Base-by-base conservation (phyloP, 2,113 vertebrate genomes). In the Phrynosoma blainvillii region DNA sequence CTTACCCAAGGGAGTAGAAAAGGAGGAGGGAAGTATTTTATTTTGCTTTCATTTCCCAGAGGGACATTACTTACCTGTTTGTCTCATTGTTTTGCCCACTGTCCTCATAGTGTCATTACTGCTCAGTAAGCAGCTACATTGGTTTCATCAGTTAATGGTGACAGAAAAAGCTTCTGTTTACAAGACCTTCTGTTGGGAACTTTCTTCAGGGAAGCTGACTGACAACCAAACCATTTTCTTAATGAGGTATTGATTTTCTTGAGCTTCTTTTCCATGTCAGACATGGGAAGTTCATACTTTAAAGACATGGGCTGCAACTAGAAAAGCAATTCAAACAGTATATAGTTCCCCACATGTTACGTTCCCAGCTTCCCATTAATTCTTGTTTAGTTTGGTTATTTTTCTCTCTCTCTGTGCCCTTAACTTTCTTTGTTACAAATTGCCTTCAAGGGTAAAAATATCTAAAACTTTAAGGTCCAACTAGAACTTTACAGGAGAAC, bases 201-300 rank as follows among this genome's bases (percentile, higher is more conserved):
- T 91, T 86, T 71, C 1, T 42, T 90, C 92, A 85, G 52, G 70
- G 62, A 62, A 86, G 56, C 32, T 65, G 90, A 52, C 20, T 88
- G 77, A 25, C 10, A 87, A 87, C 13, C 25, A 54, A 89, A 85
- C 5, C 78, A 79, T 93, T 92, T 92, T 91, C 84, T 89, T 92
- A 94, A 87, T n/a, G 87, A 91, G 13, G 0, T 92, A 79, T 88
- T 91, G 74, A 85, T 86, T 77, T 93, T 75, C 52, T 83, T 77
- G 10, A 78, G 30, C 9, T 91, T 91, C 85, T n/a, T 93, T 78
- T 88, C 90, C 32, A n/a, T 66, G 25, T 89, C 71, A 92, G 78
- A 54, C 9, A 79, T 20, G 66, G 74, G 32, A 79, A n/a, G 11
- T 84, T 92, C 68, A 79, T 83, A 83, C 1, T 93, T 96, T 89